Evolutionary conservation across 2,888 invertebrate species (phyloP), one percentile per base, ranked within the genome.

Genomic region (Caenorhabditis afra): DNA sequence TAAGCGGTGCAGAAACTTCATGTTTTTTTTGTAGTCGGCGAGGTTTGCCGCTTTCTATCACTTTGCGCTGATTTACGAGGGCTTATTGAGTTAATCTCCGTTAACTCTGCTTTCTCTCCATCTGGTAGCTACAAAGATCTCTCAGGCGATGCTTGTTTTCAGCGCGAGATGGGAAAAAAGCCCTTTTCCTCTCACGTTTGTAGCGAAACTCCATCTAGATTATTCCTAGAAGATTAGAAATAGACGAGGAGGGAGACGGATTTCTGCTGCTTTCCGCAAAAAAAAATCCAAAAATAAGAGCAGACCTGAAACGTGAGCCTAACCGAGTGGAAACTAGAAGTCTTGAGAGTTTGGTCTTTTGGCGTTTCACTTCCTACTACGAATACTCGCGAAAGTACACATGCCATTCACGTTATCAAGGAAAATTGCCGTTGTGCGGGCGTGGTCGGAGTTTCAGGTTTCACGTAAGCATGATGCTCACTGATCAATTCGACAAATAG

Each of bases 371-470:
- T 39, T 20, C 12, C 57, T 47, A 16, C 47, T 18, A 3, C 29
- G 29, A 29, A 29, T 5, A 29, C 55, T 37, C 7, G 8, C 39
- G 44, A 22, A 49, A 55, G 29, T 29, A 5, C 3, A 29, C 7
- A 29, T 3, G 3, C 3, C 29, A 29, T 29, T 7, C 14, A 23
- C 55, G 47, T 71, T 71, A 71, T 71, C 71, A 73, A 64, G 41
- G 37, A n/a, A 58, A 20, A 44, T 49, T 41, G 58, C 45, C 18
- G 18, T 4, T 22, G 58, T 50, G 50, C 39, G n/a, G n/a, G 58
- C 23, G 45, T 58, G 29, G 22, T 16, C 2, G 62, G 45, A 47
- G 71, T 71, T 71, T 71, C 71, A 71, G 57, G 71, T 71, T 71
- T 71, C 71, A 71, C 53, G 70, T 70, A 68, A 61, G 47, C 62